These are phyloP conservation scores for Cryptus armator DNA, from an alignment of 2,888 invertebrate genomes.

Conservation along the genomic window DNA sequence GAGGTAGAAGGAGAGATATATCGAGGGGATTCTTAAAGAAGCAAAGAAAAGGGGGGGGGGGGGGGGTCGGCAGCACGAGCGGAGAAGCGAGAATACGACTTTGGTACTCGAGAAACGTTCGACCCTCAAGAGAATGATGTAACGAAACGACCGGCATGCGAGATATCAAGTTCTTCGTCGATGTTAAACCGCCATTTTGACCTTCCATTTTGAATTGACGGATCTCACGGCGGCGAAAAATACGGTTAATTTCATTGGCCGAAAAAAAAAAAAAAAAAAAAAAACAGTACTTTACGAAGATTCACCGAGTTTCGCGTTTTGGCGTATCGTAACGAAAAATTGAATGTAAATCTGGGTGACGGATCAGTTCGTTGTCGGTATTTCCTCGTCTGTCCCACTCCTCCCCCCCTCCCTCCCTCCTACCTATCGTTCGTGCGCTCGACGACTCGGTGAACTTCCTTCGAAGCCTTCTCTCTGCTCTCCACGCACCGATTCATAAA, in stretches of 20 bases:
- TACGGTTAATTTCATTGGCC: neutral
- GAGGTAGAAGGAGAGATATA: constrained; percentile 11
- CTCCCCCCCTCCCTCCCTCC: neutral
- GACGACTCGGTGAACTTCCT: constrained; percentile 34
- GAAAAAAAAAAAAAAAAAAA: neutral
- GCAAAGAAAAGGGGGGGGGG: neutral
- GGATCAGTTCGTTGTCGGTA: constrained; percentile 11
- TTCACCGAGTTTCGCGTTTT: neutral
- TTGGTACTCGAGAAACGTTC: constrained; percentile 26
- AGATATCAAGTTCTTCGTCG: constrained; percentile 9
- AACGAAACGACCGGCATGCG: neutral
- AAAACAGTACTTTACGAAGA: no score
- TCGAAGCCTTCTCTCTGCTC: constrained; percentile 71
- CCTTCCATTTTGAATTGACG: neutral
- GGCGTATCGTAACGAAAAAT: neutral
- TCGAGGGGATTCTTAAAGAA: constrained; percentile 22
- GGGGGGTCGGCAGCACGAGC: neutral
- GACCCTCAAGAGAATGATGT: constrained; percentile 29
- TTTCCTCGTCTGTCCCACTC: neutral
- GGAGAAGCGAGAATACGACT: constrained; percentile 18
- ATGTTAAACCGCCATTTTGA: constrained; percentile 3
- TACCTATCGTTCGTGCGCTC: constrained; percentile 14
- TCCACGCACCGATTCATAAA: constrained; percentile 83
- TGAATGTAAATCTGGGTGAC: neutral
- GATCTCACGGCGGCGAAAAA: neutral